Conservation (phyloP, 2,888 invertebrate species). For the Leptinotarsa tumamoca region DNA sequence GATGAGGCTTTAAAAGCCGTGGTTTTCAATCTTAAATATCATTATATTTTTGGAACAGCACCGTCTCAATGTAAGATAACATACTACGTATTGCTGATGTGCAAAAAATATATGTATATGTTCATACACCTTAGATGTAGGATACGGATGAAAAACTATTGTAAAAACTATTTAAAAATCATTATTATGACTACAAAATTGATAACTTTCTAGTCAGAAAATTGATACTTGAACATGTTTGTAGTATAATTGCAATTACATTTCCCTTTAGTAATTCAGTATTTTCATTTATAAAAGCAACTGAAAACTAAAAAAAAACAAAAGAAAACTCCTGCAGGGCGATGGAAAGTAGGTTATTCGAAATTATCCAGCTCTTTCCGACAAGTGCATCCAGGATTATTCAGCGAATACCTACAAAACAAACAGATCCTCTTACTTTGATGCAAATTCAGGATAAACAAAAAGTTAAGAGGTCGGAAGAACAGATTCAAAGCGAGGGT, state of each 20-base stretch:
- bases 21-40: neutral
- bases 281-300: neutral
- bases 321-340: neutral
- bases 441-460: constrained; percentile 9
- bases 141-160: neutral
- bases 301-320: neutral
- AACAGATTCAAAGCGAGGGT: neutral
- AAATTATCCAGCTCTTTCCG: too few relatives aligned
- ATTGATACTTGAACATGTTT: constrained; percentile 11
- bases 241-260: constrained; percentile 16
- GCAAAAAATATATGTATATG: constrained; percentile 9
- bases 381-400: neutral
- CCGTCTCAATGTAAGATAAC: constrained; percentile 16
- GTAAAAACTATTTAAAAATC: constrained; percentile 6
- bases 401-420: constrained; percentile 4
- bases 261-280: constrained; percentile 10
- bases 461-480: neutral
- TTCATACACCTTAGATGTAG: constrained; percentile 10
- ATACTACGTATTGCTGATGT: neutral
- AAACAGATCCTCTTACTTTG: constrained; percentile 17
- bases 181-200: neutral
- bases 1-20: neutral
- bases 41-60: constrained; percentile 6
- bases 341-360: too few relatives aligned
- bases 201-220: constrained; percentile 1